Base-by-base conservation (phyloP, 2,888 invertebrate species). In the Macrophya annulata region DNA sequence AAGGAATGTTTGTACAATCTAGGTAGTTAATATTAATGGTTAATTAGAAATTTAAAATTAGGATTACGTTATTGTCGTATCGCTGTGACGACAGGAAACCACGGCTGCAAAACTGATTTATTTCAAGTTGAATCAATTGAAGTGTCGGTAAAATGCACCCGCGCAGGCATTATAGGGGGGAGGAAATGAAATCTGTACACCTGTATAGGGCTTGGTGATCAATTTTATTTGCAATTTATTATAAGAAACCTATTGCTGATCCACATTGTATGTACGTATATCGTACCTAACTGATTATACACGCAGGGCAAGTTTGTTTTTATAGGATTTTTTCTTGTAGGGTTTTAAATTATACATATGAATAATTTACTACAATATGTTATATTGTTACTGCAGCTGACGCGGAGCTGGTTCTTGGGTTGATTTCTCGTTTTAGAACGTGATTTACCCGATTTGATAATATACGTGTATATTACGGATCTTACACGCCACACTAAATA, bases 1-100 rank as follows among this genome's bases (percentile, higher is more conserved):
- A 79, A 62, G 15, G 81, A 81, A 62, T 21, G 62, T 81, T 43
- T 12, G 40, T 81, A 21, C 25, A 76, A 48, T 51, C 76, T 76
- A 48, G 17, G 8, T 76, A 45, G 76, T 72, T 72, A 40, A 21
- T 72, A 10, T 45, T 45, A 74, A 12, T 74, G 21, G 74, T 74
- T 74, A 48, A 45, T 74, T 48, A 43, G 21, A 12, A 25, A 45
- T 25, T 74, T 45, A 48, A 25, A 25, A 74, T 25, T 74, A 74
- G 74, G 45, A 43, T 25, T 72, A 72, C 45, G 17, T 51, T 55
- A 74, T 74, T 74, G 74, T 74, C 15, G 48, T 74, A 21, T 74
- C 10, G 45, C 43, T 21, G 21, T 74, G 15, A 43, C 74, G 74
- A 45, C 5, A 48, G 25, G 4, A 74, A 45, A 68, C 37, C 37